Base-by-base conservation (phyloP, 1,140 invertebrate species). In the Euura lappo region DNA sequence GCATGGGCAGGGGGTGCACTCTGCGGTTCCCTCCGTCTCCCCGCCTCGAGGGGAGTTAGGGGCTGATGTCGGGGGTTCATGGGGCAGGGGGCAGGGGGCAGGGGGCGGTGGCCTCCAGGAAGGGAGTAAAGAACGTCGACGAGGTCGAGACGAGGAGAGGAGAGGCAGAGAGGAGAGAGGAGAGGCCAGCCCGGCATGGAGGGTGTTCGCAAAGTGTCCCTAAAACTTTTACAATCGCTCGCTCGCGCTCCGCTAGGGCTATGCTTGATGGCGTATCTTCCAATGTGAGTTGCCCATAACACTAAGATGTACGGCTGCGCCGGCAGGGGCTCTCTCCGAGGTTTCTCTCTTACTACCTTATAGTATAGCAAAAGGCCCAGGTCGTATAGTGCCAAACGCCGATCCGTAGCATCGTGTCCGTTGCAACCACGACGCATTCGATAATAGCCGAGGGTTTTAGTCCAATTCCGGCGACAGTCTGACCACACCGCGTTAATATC, bases 221-320 rank as follows among this genome's bases (percentile, higher is more conserved):
- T 91, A 91, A 90, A 91, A 91, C 87, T 91, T 91, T 91, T 91
- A 91, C 90, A 91, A 91, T 90, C 90, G 85, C 79, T 89, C 89
- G 85, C 87, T 86, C 84, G 85, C 87, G 83, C 84, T 85, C 84
- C 87, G 90, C 90, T 92, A 92, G 90, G 90, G 91, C 89, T 88
- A 87, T 90, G 91, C 92, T 93, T 93, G 92, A 93, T 93, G 92
- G 89, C 92, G 92, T 92, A 91, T 92, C 92, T 92, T 92, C 92
- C 92, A 93, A 93, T 93, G 91, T 92, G 91, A 90, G 91, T 89
- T 86, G 90, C 89, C 91, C 90, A 91, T 92, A 91, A 91, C 90
- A 89, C 89, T 90, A 91, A 92, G 91, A 92, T 92, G 90, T 92
- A 92, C 91, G 91, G 86, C 91, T 92, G 91, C 91, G 91, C 91